Evolutionary conservation across 2,113 vertebrate species (phyloP), one percentile per base, ranked within the genome.

Genomic region (Eublepharis macularius): DNA sequence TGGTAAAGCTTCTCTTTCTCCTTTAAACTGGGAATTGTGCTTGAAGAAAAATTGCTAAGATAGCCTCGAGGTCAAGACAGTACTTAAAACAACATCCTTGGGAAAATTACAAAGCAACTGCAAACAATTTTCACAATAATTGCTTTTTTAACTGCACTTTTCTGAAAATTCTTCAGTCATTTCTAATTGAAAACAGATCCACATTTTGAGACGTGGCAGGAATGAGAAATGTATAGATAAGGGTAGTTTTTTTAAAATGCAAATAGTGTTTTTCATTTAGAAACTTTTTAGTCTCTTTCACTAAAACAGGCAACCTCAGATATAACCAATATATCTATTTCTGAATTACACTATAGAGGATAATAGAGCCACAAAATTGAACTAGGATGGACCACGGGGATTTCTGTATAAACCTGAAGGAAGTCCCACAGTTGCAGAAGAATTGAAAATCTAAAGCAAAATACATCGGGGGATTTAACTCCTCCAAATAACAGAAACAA

Each of bases 101-200:
- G 72, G 66, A 72, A 85, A 80, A 80, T 63, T n/a, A 76, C 43
- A 68, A 81, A 68, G n/a, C 75, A 65, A 10, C 34, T 80, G 34
- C 45, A 63, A 74, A 51, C 43, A 75, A 45, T 81, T 76, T 75
- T 65, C 45, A 65, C 60, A 86, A 41, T 77, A 78, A 85, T 69
- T 84, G 43, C 74, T 84, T 60, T 39, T 75, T 75, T 39, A 80
- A 66, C 60, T 34, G n/a, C 11, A 24, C 32, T 81, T 68, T 75
- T 68, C 47, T n/a, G 57, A 69, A 26, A 81, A 76, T 76, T 80
- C n/a, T 72, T 66, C 47, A 76, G 11, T 51, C 13, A 21, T n/a
- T 68, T 39, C 24, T 47, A 57, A 57, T 60, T 75, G 41, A 63
- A 74, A 83, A n/a, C 34, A 66, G 43, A 34, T 21, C 19, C 32